Evolutionary conservation across 2,797 vertebrate genomes (phyloP).

Genomic region (Betta splendens): DNA sequence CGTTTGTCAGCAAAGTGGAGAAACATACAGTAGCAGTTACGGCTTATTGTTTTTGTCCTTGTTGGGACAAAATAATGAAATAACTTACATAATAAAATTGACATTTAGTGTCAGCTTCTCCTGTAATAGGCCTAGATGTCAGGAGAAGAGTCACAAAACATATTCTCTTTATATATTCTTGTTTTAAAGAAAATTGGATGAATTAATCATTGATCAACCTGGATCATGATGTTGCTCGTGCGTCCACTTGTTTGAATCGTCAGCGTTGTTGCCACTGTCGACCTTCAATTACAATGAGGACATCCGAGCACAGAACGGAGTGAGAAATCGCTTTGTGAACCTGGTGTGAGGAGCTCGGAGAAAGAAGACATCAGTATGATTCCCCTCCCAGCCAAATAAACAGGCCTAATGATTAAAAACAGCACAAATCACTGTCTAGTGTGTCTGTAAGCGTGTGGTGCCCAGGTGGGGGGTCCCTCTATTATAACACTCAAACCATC

Average conservation of each 20-base stretch:
- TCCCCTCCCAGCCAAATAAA: conserved; percentile 25
- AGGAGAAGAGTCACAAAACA: too few relatives aligned
- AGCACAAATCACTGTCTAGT: conserved; percentile 20
- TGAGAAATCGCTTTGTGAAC: conserved; percentile 10
- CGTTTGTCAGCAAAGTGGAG: too few relatives aligned
- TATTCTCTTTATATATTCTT: too few relatives aligned
- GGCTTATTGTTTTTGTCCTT: background rate
- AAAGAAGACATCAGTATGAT: conserved; percentile 18
- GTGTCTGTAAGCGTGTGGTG: background rate
- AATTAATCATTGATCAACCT: too few relatives aligned
- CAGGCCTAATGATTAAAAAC: conserved; percentile 55
- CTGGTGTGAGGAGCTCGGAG: conserved; percentile 13
- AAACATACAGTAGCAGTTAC: background rate
- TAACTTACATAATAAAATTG: too few relatives aligned
- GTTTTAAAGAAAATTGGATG: too few relatives aligned
- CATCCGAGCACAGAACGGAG: background rate
- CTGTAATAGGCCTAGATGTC: too few relatives aligned
- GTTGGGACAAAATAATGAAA: too few relatives aligned
- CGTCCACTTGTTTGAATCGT: too few relatives aligned
- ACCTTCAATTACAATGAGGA: too few relatives aligned
- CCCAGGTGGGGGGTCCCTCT: conserved; percentile 59
- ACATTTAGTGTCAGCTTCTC: too few relatives aligned
- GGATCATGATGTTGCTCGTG: too few relatives aligned
- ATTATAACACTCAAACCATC: conserved; percentile 73
- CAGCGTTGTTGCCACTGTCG: background rate